Conservation (phyloP, 2,113 vertebrate genomes). For the Cyprinodon brontotheroides region DNA sequence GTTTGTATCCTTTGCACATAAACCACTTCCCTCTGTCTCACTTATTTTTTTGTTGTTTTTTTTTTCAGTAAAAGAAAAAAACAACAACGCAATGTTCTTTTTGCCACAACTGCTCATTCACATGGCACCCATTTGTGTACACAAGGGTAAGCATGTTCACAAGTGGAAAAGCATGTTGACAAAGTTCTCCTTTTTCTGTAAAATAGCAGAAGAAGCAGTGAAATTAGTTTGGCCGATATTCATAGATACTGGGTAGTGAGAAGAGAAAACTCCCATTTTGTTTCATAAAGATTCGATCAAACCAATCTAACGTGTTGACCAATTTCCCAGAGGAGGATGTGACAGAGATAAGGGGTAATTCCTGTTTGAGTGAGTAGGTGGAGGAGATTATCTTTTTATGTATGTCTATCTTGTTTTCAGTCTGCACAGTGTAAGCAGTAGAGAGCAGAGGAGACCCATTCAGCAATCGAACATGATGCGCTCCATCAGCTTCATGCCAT, state of each 20-base stretch:
- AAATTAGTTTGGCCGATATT: constrained; percentile 48
- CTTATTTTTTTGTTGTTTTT: constrained; percentile 15
- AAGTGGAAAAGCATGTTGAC: constrained; percentile 52
- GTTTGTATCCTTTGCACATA: constrained; percentile 12
- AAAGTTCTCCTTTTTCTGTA: constrained; percentile 20
- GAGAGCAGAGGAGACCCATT: constrained; percentile 45
- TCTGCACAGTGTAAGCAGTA: constrained; percentile 30
- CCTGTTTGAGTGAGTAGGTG: constrained; percentile 41
- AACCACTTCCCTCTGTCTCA: constrained; percentile 37
- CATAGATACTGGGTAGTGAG: constrained; percentile 24
- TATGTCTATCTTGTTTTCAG: constrained; percentile 55
- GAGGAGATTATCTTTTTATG: constrained; percentile 36
- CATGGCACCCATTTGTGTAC: constrained; percentile 10
- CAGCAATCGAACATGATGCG: constrained; percentile 63
- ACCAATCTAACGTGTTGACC: constrained; percentile 42
- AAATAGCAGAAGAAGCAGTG: neutral
- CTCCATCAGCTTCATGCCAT: constrained; percentile 60
- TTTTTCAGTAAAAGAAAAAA: neutral
- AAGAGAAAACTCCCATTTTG: constrained; percentile 15
- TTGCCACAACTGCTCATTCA: constrained; percentile 13
- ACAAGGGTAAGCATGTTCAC: neutral
- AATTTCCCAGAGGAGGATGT: constrained; percentile 33
- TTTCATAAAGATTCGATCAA: constrained; percentile 26
- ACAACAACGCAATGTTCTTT: constrained; percentile 9
- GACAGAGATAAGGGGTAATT: neutral